Evolutionary conservation across 1,140 invertebrate species (phyloP).

Genomic region (Trichogramma pretiosum): DNA sequence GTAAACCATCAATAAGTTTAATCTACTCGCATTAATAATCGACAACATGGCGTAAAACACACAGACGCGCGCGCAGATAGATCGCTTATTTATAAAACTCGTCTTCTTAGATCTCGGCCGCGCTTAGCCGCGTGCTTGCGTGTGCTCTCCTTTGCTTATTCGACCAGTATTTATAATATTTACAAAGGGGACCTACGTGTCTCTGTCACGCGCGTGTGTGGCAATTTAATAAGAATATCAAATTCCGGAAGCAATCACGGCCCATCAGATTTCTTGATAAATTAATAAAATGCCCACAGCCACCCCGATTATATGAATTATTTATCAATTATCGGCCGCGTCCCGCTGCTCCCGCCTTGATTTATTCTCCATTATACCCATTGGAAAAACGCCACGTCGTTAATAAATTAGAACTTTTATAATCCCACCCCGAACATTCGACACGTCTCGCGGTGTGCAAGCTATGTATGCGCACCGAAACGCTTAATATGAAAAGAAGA

Average conservation of each 20-base stretch:
- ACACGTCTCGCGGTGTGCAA: too few species aligned
- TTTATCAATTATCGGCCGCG: constrained; percentile 10
- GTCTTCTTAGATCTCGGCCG: neutral
- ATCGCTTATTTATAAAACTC: neutral
- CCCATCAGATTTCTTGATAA: constrained; percentile 10
- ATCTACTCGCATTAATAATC: constrained; percentile 1
- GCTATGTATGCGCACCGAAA: too few species aligned
- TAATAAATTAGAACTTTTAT: too few species aligned
- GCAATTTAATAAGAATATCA: constrained; percentile 1
- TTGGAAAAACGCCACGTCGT: too few species aligned
- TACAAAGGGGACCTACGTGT: too few species aligned
- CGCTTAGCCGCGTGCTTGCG: neutral
- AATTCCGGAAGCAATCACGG: constrained; percentile 6
- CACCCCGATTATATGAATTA: constrained; percentile 12
- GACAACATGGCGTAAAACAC: neutral
- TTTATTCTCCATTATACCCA: constrained; percentile 11
- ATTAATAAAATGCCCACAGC: constrained; percentile 19
- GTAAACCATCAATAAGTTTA: constrained; percentile 7
- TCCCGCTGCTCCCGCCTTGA: constrained; percentile 5
- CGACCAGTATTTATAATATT: neutral
- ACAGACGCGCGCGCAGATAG: neutral
- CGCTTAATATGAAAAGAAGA: too few species aligned
- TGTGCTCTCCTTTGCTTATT: neutral
- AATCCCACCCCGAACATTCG: too few species aligned
- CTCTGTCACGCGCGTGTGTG: too few species aligned